Base-by-base conservation (phyloP, 2,888 invertebrate genomes). In the Phengaris alcon region DNA sequence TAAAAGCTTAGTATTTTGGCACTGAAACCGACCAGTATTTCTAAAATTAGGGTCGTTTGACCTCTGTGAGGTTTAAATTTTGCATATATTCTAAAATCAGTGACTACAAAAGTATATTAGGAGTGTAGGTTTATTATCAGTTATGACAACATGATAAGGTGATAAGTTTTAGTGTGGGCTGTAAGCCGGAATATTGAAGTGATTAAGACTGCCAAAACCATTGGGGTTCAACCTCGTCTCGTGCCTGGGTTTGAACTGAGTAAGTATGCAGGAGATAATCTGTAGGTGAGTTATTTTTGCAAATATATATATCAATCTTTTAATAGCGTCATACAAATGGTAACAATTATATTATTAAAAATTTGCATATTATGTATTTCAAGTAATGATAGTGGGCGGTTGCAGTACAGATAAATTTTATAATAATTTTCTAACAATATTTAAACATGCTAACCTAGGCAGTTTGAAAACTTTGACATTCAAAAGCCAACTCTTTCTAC, bases 131-230 rank as follows among this genome's bases (percentile, higher is more conserved):
- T 22, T 54, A 13, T 22, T 72, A 72, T 72, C 35, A 72, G 35
- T 35, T 54, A 72, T 13, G 51, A 70, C 22, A 54, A 70, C 22
- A 54, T 72, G 72, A 72, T 72, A 72, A 70, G 52, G 51, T 70
- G 51, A 70, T 52, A 51, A 22, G 54, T 72, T 72, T 64, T 35
- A 13, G 72, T 72, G 72, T 72, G 72, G 72, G 72, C 72, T 52
- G 8, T 35, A 12, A 72, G 72, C 72, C 72, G 7, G 22, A 52
- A 54, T 52, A 48, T 70, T 68, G 35, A 72, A 72, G 72, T 72
- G 72, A 54, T 72, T 70, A 72, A 12, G 72, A 13, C 12, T 54
- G 10, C 54, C 54, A 52, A 35, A 52, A 35, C 35, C 7, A 44
- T 44, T 2, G 10, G 35, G 44, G 35, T 52, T 4, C 8, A 6